Evolutionary conservation across 2,113 vertebrate species (phyloP), one percentile per base, ranked within the genome.

Genomic region (Pelvicachromis taeniatus): DNA sequence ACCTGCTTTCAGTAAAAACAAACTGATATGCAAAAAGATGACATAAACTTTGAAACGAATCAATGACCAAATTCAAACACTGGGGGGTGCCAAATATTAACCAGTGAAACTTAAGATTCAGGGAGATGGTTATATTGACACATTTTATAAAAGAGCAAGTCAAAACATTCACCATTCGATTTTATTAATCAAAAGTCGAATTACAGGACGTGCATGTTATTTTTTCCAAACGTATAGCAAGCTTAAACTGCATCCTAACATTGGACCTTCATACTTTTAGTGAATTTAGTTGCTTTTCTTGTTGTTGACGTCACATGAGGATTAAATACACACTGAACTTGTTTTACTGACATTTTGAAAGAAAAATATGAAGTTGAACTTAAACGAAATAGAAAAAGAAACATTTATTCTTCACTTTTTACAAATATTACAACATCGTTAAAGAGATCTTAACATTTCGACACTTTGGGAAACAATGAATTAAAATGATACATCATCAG

Each of bases 41-140:
- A 73, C 5, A 6, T 21, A 10, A 50, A 75, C 2, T 12, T 23
- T 81, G 12, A n/a, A 38, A 10, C 40, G 16, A 35, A 35, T 38
- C 4, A 23, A 9, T 29, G 53, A 38, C 38, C 21, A 2, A 26
- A 45, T 55, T 11, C 5, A 50, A 65, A 92, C 95, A 93, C 92
- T 75, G 16, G 93, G 82, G 84, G 93, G 91, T 56, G 80, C 83
- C 80, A 90, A 79, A 84, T 17, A 82, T 54, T 11, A 85, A 83
- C 23, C 17, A 85, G 75, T 29, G 21, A 42, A 33, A 77, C 14
- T n/a, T 26, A 53, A 48, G 42, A 73, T 26, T 52, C 7, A 31
- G 4, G 17, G 12, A 33, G 38, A 23, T 42, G 38, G n/a, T 42
- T 38, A 48, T 26, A 21, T 26, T 70, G 65, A 45, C 14, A 26